Evolutionary conservation across 1,140 invertebrate genomes (phyloP).

Genomic region (Nomia melanderi): DNA sequence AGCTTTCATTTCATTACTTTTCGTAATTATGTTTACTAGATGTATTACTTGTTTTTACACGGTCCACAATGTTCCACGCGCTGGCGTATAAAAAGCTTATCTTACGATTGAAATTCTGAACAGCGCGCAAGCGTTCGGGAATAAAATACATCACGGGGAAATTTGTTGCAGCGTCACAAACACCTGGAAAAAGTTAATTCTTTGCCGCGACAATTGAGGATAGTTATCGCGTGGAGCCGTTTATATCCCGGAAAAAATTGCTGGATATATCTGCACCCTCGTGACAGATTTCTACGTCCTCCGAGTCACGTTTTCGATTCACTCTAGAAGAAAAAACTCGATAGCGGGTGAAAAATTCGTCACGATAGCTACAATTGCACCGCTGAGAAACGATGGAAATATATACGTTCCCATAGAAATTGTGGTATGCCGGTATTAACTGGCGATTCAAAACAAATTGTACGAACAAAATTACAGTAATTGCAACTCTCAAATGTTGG

Average conservation of each 20-base stretch:
- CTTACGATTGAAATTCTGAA: no score
- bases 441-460: no score
- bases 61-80: no score
- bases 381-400: not conserved
- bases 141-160: not conserved
- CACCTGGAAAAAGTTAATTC: not conserved
- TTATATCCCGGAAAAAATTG: not conserved
- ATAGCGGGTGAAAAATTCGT: slow-evolving; percentile 18
- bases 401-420: not conserved
- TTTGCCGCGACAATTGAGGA: no score
- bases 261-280: not conserved
- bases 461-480: no score
- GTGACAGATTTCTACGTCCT: not conserved
- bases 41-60: no score
- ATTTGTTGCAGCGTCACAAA: not conserved
- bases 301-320: not conserved
- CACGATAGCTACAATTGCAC: not conserved
- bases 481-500: no score
- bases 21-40: no score
- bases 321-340: not conserved
- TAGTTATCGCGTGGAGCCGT: not conserved
- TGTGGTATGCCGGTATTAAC: not conserved
- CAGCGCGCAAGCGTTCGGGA: slow-evolving; percentile 17
- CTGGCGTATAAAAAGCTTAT: no score
- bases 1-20: no score